These are phyloP conservation scores for human DNA, from an alignment of 2,113 vertebrate genomes.

Conservation along the genomic window GRCh38 chr7:39542501-39543000, in stretches of 20 bases:
- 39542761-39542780: not conserved
- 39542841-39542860: not conserved
- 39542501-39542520: not conserved
- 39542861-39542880: not conserved
- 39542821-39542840: not conserved
- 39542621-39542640: not conserved
- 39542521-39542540: not conserved
- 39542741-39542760: not conserved
- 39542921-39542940: not conserved
- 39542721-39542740: not conserved
- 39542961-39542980: not conserved
- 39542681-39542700: not conserved
- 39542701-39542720: not conserved
- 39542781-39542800: not conserved
- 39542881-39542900: not conserved
- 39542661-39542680: not conserved
- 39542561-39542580: not conserved
- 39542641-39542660: not conserved
- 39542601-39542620: not conserved
- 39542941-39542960: not conserved
- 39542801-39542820: not conserved
- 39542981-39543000: not conserved
- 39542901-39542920: not conserved
- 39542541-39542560: not conserved
- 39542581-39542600: not conserved